phyloP scores from a whole-genome alignment of 2,113 vertebrate genomes.

The Halichoerus grypus region DNA sequence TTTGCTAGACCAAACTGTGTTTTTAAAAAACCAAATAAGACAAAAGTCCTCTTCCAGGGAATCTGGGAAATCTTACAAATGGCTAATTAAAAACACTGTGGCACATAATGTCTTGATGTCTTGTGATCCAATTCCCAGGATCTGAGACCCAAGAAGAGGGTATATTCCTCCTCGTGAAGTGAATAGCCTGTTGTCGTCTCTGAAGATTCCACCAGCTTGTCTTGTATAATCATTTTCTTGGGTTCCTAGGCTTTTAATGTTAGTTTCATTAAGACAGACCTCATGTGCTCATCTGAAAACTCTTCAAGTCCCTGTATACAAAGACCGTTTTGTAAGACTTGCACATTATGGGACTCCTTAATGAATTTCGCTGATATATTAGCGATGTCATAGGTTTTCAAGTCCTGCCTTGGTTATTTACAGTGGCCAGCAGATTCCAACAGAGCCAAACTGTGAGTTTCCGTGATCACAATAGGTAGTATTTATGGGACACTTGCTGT shows the following conservation, averaged over 20 bases:
- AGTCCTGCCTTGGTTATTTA: background rate
- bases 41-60: constrained; percentile 2
- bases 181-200: background rate
- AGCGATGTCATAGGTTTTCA: background rate
- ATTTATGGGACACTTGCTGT: background rate
- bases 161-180: background rate
- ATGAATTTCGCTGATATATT: background rate
- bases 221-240: background rate
- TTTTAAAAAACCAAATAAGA: background rate
- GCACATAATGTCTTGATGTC: background rate
- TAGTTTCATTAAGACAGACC: background rate
- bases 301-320: background rate
- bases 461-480: background rate
- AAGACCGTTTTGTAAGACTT: background rate
- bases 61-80: constrained; percentile 7
- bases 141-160: background rate
- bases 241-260: background rate
- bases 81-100: background rate
- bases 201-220: background rate
- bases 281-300: background rate
- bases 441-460: background rate
- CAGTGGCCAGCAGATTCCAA: background rate
- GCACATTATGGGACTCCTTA: background rate
- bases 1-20: background rate
- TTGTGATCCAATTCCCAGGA: constrained; percentile 49